Conservation (phyloP, 2,113 vertebrate genomes). For the Oncorhynchus clarkii region DNA sequence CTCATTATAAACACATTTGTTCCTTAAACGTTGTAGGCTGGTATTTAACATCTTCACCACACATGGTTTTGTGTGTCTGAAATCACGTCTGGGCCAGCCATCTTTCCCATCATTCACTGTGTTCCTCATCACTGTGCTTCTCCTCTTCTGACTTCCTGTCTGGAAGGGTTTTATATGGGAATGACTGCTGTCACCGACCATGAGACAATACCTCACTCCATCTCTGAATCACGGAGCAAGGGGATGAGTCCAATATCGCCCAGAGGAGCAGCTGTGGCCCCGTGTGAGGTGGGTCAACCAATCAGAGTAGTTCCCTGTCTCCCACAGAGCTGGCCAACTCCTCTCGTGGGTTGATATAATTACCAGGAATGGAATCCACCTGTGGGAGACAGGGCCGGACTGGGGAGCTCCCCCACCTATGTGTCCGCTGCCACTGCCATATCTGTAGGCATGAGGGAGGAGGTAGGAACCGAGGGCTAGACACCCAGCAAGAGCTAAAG, state of each 20-base stretch:
- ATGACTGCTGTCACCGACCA: slow-evolving; percentile 63
- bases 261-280: slow-evolving; percentile 52
- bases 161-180: slow-evolving; percentile 9
- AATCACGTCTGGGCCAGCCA: slow-evolving; percentile 53
- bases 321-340: slow-evolving; percentile 12
- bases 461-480: not conserved
- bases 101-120: slow-evolving; percentile 48
- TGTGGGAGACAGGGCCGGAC: slow-evolving; percentile 1
- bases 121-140: slow-evolving; percentile 16
- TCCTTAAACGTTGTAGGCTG: slow-evolving; percentile 39
- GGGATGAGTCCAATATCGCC: slow-evolving; percentile 25
- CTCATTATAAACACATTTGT: slow-evolving; percentile 41
- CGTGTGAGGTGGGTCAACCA: not conserved
- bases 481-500: not conserved
- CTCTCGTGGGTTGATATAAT: slow-evolving; percentile 16
- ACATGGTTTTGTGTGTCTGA: slow-evolving; percentile 51
- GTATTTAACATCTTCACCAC: slow-evolving; percentile 52
- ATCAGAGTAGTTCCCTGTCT: slow-evolving; percentile 12
- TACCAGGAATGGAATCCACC: not conserved
- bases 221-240: slow-evolving; percentile 53
- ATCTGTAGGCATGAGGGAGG: not conserved
- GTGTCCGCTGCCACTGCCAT: not conserved
- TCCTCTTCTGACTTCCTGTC: slow-evolving; percentile 15
- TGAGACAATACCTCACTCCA: slow-evolving; percentile 67
- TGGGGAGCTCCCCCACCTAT: not conserved